phyloP scores from a whole-genome alignment of 2,888 invertebrate genomes.

The Tridacna gigas region DNA sequence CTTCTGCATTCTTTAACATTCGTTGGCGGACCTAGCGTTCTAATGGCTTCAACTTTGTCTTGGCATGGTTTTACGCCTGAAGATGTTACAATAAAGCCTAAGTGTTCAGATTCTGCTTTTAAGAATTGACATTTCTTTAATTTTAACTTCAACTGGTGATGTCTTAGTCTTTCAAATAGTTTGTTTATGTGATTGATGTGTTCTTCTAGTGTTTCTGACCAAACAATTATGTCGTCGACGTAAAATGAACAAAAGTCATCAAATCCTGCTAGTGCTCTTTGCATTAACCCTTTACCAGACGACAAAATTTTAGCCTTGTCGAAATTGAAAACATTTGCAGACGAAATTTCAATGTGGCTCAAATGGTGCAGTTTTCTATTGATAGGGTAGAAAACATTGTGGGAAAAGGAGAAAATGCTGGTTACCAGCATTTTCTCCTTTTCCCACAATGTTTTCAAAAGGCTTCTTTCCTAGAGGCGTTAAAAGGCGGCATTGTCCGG shows the following conservation, averaged over 20 bases:
- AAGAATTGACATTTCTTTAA: slow-evolving; percentile 19
- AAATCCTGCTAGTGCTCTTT: slow-evolving; percentile 3
- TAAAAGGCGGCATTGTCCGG: too few relatives aligned
- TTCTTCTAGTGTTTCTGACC: slow-evolving; percentile 7
- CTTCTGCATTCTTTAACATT: slow-evolving; percentile 13
- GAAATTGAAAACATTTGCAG: too few relatives aligned
- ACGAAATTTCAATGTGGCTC: too few relatives aligned
- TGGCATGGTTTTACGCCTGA: too few relatives aligned
- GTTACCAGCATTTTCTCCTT: too few relatives aligned
- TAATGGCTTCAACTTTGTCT: slow-evolving; percentile 9
- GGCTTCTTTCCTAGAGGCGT: too few relatives aligned
- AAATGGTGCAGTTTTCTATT: too few relatives aligned
- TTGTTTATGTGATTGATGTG: slow-evolving; percentile 10
- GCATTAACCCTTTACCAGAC: too few relatives aligned
- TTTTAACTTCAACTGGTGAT: slow-evolving; percentile 10
- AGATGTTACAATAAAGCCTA: slow-evolving; percentile 1
- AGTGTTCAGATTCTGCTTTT: slow-evolving; percentile 9
- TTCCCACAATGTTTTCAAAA: too few relatives aligned
- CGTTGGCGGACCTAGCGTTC: neutral
- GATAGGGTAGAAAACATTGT: too few relatives aligned
- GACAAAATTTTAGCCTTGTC: too few relatives aligned
- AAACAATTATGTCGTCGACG: slow-evolving; percentile 22
- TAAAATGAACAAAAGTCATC: slow-evolving; percentile 1
- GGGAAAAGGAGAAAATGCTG: too few relatives aligned
- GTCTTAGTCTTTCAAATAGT: slow-evolving; percentile 12